phyloP scores from a whole-genome alignment of 2,797 vertebrate genomes.

The Tapera naevia region DNA sequence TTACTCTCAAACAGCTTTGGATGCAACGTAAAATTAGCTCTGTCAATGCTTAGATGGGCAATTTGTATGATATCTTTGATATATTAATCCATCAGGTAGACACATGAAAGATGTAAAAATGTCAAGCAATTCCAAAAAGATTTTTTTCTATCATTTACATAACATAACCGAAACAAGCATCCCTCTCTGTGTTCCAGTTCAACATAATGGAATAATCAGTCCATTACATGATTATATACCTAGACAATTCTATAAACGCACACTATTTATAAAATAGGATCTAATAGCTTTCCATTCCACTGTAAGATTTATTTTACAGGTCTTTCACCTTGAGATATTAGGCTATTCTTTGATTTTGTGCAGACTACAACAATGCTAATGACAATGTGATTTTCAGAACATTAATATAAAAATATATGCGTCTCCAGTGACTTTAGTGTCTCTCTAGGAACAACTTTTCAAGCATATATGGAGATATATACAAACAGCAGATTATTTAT shows the following conservation, averaged over 20 bases:
- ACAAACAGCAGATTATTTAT: not conserved
- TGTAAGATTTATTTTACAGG: not conserved
- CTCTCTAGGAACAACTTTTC: not conserved
- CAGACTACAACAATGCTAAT: not conserved
- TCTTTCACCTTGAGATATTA: constrained; percentile 15
- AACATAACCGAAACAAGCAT: not conserved
- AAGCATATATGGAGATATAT: not conserved
- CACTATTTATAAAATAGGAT: not conserved
- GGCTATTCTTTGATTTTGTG: not conserved
- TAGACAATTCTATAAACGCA: not conserved
- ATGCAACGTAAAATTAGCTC: not conserved
- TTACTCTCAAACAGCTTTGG: not conserved
- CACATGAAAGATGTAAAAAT: not conserved
- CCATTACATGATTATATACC: not conserved
- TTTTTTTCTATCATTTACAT: not conserved
- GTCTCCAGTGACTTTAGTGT: not conserved
- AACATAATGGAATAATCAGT: not conserved
- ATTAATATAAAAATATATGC: not conserved
- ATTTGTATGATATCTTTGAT: not conserved
- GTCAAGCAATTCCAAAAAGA: not conserved
- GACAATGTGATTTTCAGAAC: not conserved
- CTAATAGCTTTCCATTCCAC: not conserved
- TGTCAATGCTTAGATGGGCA: not conserved
- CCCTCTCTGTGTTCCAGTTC: not conserved
- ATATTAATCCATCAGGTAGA: not conserved